phyloP scores from a whole-genome alignment of 2,888 invertebrate genomes.

The Phlogophora meticulosa region DNA sequence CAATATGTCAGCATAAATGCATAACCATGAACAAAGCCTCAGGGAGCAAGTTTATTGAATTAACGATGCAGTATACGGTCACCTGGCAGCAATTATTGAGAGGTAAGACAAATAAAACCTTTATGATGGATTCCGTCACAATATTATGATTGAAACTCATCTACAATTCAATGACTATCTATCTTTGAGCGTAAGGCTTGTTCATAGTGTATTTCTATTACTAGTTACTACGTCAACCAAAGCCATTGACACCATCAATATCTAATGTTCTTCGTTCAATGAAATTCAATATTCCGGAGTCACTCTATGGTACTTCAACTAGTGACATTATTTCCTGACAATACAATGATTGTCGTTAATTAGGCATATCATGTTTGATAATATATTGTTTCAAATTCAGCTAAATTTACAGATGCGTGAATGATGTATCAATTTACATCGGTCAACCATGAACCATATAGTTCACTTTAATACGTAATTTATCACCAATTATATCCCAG shows the following conservation, averaged over 20 bases:
- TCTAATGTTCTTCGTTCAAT: not conserved
- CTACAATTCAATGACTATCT: constrained; percentile 69
- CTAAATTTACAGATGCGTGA: constrained; percentile 26
- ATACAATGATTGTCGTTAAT: not conserved
- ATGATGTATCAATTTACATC: constrained; percentile 36
- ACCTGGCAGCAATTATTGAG: constrained; percentile 65
- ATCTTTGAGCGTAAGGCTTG: constrained; percentile 50
- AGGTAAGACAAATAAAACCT: constrained; percentile 72
- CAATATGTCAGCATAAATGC: constrained; percentile 54
- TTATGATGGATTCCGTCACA: constrained; percentile 71
- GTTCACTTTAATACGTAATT: constrained; percentile 12
- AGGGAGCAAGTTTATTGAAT: constrained; percentile 66
- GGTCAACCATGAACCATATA: constrained; percentile 36
- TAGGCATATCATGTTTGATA: not conserved
- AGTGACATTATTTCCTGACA: not conserved
- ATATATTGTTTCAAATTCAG: constrained; percentile 22
- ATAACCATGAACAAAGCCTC: constrained; percentile 59
- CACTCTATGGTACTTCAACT: not conserved
- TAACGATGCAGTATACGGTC: constrained; percentile 56
- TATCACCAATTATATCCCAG: constrained; percentile 16
- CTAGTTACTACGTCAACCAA: not conserved
- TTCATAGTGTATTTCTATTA: constrained; percentile 26
- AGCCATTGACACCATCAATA: not conserved
- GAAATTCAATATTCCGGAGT: not conserved
- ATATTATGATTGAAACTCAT: constrained; percentile 70